Percentiles rank a stretch among this genome's conserved stretches.
Conservation (phyloP, 2,888 invertebrate species). For the Philonicus albiceps region DNA sequence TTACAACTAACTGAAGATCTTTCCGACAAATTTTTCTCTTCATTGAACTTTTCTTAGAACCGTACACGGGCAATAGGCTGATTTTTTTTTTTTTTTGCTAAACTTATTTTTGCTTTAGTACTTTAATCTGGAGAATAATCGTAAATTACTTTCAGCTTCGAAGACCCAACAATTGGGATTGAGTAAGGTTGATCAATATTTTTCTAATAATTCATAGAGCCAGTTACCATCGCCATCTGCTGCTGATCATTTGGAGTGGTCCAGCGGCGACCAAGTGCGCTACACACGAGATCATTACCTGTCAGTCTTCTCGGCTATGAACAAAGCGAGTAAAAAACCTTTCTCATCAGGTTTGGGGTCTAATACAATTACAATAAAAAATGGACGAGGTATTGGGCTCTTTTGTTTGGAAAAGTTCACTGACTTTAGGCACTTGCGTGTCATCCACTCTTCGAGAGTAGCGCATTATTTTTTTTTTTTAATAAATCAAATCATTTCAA, state of each 20-base stretch:
- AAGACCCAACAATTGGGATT: background rate
- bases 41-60: background rate
- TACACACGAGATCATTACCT: conserved; percentile 3
- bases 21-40: background rate
- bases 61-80: background rate
- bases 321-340: background rate
- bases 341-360: background rate
- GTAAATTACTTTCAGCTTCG: conserved; percentile 4
- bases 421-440: conserved; percentile 23
- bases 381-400: background rate
- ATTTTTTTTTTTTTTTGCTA: background rate
- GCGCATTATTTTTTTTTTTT: background rate
- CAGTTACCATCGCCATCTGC: background rate
- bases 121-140: conserved; percentile 2
- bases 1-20: background rate
- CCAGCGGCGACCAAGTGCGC: background rate
- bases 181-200: background rate
- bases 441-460: background rate
- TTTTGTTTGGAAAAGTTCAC: conserved; percentile 30
- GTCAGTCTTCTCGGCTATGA: background rate
- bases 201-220: conserved; percentile 10
- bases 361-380: background rate
- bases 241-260: background rate
- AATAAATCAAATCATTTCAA: background rate
- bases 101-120: background rate